phyloP scores from a whole-genome alignment of 2,888 invertebrate species.

The Nomada ruficornis region DNA sequence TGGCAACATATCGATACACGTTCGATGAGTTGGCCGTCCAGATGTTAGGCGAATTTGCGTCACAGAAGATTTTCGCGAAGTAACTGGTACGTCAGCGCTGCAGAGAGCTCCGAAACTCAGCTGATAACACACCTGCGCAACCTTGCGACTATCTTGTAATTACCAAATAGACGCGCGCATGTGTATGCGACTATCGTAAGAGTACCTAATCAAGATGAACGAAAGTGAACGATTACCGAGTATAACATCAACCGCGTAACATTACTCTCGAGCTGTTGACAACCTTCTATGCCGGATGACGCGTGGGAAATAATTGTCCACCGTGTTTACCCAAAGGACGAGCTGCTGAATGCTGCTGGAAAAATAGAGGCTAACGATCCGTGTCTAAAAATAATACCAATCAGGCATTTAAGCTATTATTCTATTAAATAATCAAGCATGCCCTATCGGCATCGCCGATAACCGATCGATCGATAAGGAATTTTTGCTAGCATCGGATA shows the following conservation, averaged over 20 bases:
- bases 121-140: slow-evolving; percentile 64
- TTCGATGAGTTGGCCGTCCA: not conserved
- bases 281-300: slow-evolving; percentile 16
- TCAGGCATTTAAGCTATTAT: not conserved
- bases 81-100: slow-evolving; percentile 3
- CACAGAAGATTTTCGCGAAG: not conserved
- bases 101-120: slow-evolving; percentile 33
- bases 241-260: slow-evolving; percentile 23
- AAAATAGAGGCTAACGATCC: slow-evolving; percentile 1
- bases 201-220: slow-evolving; percentile 53
- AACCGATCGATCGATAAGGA: not conserved
- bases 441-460: not conserved
- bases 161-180: slow-evolving; percentile 56
- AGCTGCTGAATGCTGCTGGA: not conserved
- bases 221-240: slow-evolving; percentile 38
- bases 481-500: too few relatives aligned
- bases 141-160: slow-evolving; percentile 46
- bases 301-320: slow-evolving; percentile 23
- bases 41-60: not conserved
- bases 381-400: not conserved
- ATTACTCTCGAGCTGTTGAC: not conserved
- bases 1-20: not conserved
- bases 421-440: too few relatives aligned
- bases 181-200: slow-evolving; percentile 33
- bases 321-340: not conserved